Evolutionary conservation across 2,797 vertebrate genomes (phyloP).

Genomic region (Bradypodion ventrale): DNA sequence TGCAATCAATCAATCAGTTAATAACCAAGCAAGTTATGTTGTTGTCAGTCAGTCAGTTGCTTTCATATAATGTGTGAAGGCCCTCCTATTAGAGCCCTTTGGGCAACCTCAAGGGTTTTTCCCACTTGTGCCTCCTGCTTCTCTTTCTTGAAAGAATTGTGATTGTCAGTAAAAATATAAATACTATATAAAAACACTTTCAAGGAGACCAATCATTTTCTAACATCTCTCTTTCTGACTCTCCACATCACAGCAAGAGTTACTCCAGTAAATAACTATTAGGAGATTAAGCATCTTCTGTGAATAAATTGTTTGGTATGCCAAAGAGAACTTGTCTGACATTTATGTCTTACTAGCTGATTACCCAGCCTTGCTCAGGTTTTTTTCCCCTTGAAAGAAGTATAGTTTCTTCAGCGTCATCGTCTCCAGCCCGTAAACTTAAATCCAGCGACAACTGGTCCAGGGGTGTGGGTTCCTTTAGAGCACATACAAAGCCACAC

Average conservation of each 20-base stretch:
- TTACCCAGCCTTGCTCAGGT: too few relatives aligned
- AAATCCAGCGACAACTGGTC: too few relatives aligned
- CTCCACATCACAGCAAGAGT: constrained; percentile 50
- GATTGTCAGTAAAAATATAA: constrained; percentile 61
- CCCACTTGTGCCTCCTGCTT: constrained; percentile 31
- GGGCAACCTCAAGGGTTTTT: constrained; percentile 20
- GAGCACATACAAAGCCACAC: too few relatives aligned
- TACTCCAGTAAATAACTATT: constrained; percentile 63
- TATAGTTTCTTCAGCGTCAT: too few relatives aligned
- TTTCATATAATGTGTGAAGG: constrained; percentile 39
- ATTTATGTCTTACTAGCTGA: constrained; percentile 56
- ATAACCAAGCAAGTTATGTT: too few relatives aligned
- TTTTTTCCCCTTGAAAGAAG: too few relatives aligned
- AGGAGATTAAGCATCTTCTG: constrained; percentile 60
- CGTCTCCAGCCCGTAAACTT: too few relatives aligned
- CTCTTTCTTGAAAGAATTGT: constrained; percentile 28
- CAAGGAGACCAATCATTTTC: constrained; percentile 44
- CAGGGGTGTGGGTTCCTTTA: too few relatives aligned
- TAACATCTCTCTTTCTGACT: constrained; percentile 43
- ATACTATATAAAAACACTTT: constrained; percentile 58
- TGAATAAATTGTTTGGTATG: constrained; percentile 62
- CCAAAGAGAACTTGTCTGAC: constrained; percentile 45
- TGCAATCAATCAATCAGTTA: too few relatives aligned
- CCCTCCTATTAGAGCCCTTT: constrained; percentile 30
- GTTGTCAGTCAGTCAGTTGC: too few relatives aligned